These are phyloP conservation scores for Drosophila ercepeae DNA, from an alignment of 1,140 invertebrate species.

Conservation along the genomic window DNA sequence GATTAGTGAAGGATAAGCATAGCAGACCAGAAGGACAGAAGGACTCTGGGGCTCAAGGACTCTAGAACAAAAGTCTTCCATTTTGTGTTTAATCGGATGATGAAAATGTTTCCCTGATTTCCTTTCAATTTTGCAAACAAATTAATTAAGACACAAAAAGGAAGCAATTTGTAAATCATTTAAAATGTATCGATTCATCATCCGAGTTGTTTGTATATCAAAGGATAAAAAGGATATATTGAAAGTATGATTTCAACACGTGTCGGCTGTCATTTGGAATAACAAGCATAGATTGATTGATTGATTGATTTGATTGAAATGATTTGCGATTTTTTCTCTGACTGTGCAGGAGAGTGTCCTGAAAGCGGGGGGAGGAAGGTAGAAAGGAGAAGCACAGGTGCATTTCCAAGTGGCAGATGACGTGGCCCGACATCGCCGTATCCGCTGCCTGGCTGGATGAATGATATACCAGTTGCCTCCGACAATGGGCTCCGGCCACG, in stretches of 20 bases:
- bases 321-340: background rate
- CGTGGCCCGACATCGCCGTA: constrained; percentile 43
- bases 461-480: constrained; percentile 47
- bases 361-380: background rate
- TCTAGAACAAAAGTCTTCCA: background rate
- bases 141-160: background rate
- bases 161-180: background rate
- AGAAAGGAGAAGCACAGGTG: constrained; percentile 7
- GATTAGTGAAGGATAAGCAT: no score
- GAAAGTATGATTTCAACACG: background rate
- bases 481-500: constrained; percentile 25
- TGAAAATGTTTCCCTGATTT: background rate
- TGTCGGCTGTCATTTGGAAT: background rate
- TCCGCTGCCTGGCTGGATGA: constrained; percentile 39
- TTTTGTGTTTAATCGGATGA: background rate
- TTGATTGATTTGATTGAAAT: background rate
- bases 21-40: background rate
- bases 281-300: constrained; percentile 1
- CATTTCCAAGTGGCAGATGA: constrained; percentile 45
- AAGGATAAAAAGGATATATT: background rate
- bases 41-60: no score
- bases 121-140: background rate
- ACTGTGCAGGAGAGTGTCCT: background rate
- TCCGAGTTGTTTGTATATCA: background rate
- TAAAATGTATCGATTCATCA: background rate